These are phyloP conservation scores for Epistrophe grossulariae DNA, from an alignment of 2,888 invertebrate genomes.

Conservation along the genomic window DNA sequence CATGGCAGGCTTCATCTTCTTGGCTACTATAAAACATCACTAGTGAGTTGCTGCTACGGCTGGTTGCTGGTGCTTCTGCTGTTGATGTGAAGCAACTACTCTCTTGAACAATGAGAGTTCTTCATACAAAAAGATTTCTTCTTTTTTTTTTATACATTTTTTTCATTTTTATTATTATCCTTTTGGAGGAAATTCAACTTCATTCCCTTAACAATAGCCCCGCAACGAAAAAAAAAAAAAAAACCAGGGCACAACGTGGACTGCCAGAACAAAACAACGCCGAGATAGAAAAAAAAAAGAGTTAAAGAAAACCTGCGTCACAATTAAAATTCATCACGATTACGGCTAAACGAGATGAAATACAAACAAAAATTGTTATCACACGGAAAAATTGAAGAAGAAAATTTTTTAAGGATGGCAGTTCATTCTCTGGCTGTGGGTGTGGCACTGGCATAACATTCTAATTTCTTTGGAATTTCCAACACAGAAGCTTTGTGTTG, in stretches of 20 bases:
- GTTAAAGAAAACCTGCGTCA: constrained; percentile 63
- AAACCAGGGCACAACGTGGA: constrained; percentile 51
- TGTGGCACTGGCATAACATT: constrained; percentile 17
- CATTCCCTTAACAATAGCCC: constrained; percentile 67
- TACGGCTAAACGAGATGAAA: constrained; percentile 64
- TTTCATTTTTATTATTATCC: constrained; percentile 57
- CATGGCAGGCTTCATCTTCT: constrained; percentile 17
- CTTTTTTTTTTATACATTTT: not conserved
- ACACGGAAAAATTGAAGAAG: constrained; percentile 10
- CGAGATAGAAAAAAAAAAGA: constrained; percentile 34
- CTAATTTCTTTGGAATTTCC: constrained; percentile 35
- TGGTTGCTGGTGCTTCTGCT: constrained; percentile 40
- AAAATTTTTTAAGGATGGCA: not conserved
- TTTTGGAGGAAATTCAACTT: constrained; percentile 74
- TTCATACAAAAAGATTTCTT: constrained; percentile 40
- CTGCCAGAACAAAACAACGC: not conserved
- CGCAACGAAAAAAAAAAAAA: constrained; percentile 23
- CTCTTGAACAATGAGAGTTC: constrained; percentile 64
- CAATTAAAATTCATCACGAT: constrained; percentile 76
- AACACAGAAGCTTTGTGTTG: constrained; percentile 27
- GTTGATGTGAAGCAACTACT: constrained; percentile 70
- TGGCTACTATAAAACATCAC: not conserved
- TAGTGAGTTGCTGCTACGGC: not conserved
- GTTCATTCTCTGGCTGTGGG: constrained; percentile 49
- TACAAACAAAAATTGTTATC: constrained; percentile 70